Base-by-base conservation (phyloP, 2,888 invertebrate genomes). In the Himalopsyche anomala region DNA sequence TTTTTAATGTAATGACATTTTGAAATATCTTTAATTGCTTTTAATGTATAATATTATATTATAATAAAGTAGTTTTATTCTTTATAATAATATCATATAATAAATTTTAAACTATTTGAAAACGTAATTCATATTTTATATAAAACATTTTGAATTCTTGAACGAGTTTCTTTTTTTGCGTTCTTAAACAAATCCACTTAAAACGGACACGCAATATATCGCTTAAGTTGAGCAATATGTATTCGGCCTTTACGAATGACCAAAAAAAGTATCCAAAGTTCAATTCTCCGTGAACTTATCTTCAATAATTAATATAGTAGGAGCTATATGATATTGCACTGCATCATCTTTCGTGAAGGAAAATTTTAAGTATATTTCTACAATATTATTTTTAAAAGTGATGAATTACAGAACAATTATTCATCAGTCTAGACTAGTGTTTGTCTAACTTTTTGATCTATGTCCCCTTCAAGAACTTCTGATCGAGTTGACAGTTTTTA, bases 371-470 rank as follows among this genome's bases (percentile, higher is more conserved):
- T 36, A 2, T 62, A 62, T 19, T 19, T 19, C 9, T 28, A 28
- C 28, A 28, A 9, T n/a, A 74, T 0, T 74, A 38, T 74, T 28
- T 15, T 19, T 11, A 19, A 74, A 36, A 74, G 38, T 74, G 74
- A 74, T 74, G 74, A 38, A 74, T 74, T 36, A 74, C 74, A 36
- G 5, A 8, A 74, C 74, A 74, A 38, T 74, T 74, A 74, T 74
- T 74, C 8, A 38, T 8, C 74, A 12, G 74, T 74, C 74, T 74
- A 74, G 74, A 74, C 74, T 36, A 15, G 15, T 36, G 74, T 8
- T 74, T 74, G 74, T 74, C 74, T 9, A 74, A 74, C 74, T 74
- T 74, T 74, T 74, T 74, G 74, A 74, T 74, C 38, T 74, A 74
- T 74, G 38, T 38, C 36, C 0, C 12, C 74, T 74, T 36, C 5